These are phyloP conservation scores for Ophiothrix spiculata DNA, from an alignment of 35 echinoderm and acorn worm genomes.

Conservation along the genomic window DNA sequence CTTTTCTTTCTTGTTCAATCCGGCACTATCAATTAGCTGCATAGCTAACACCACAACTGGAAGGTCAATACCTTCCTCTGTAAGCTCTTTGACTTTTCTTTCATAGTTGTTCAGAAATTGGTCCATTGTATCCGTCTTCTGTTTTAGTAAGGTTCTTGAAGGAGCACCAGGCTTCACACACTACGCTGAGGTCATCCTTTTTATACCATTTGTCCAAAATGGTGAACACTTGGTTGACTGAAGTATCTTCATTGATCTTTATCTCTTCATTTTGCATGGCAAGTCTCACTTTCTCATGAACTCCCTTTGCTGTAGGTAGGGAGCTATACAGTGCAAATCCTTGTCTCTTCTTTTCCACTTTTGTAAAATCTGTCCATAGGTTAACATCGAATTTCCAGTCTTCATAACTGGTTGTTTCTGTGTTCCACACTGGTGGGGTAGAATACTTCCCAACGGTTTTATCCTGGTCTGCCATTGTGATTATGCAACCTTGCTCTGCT, in stretches of 20 bases:
- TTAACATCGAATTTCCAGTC: conserved; percentile 23
- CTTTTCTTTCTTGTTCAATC: conserved; percentile 50
- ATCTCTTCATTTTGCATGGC: conserved; percentile 31
- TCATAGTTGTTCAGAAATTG: not conserved
- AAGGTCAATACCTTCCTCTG: not conserved
- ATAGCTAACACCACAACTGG: conserved; percentile 16
- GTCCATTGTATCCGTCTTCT: not conserved
- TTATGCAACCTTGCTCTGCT: not conserved
- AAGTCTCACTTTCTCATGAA: conserved; percentile 28
- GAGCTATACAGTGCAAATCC: conserved; percentile 11
- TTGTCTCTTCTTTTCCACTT: conserved; percentile 15
- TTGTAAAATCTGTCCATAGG: conserved; percentile 1
- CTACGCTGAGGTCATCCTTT: not conserved
- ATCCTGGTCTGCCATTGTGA: conserved; percentile 5
- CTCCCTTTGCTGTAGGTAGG: not conserved
- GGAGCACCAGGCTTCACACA: not conserved
- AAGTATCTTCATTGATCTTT: conserved; percentile 1
- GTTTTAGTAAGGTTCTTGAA: conserved; percentile 3
- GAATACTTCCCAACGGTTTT: not conserved
- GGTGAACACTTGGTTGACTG: not conserved
- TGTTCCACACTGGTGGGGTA: conserved; percentile 36
- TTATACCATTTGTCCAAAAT: conserved; percentile 21
- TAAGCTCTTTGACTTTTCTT: not conserved
- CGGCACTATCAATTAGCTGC: conserved; percentile 52
- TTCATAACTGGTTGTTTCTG: not conserved